These are phyloP conservation scores for Paedocypris sp. DNA, from an alignment of 2,113 vertebrate species.

Conservation along the genomic window DNA sequence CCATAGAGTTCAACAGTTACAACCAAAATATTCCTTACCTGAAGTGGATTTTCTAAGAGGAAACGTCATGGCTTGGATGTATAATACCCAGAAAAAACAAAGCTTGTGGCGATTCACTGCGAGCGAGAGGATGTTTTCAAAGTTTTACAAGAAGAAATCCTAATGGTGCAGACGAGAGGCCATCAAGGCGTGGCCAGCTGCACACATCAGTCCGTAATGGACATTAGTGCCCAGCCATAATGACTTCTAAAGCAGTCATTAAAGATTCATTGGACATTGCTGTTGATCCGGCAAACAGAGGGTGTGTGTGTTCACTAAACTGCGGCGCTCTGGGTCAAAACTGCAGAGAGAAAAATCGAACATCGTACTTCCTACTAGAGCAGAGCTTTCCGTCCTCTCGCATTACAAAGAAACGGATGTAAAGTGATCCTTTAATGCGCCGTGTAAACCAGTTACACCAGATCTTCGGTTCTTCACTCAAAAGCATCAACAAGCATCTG, in stretches of 20 bases:
- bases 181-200: conserved; percentile 80
- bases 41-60: conserved; percentile 85
- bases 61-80: conserved; percentile 75
- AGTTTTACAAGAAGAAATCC: conserved; percentile 90
- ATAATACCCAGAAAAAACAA: conserved; percentile 42
- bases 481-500: conserved; percentile 46
- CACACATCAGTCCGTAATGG: conserved; percentile 94
- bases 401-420: conserved; percentile 77
- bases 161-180: conserved; percentile 73
- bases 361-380: conserved; percentile 65
- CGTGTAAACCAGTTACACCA: conserved; percentile 62
- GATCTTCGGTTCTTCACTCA: conserved; percentile 48
- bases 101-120: conserved; percentile 47
- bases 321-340: conserved; percentile 37
- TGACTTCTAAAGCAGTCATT: conserved; percentile 89
- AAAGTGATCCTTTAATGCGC: conserved; percentile 76
- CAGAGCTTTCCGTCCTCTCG: conserved; percentile 69
- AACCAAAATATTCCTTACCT: conserved; percentile 71
- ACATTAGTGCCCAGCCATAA: conserved; percentile 97
- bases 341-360: conserved; percentile 44
- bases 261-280: conserved; percentile 90
- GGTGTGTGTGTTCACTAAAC: conserved; percentile 39
- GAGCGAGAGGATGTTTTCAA: conserved; percentile 63
- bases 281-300: conserved; percentile 70
- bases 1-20: neutral